phyloP scores from a whole-genome alignment of 30 jellyfish, hydroid and myxozoan species.

The Turritopsis dohrnii region DNA sequence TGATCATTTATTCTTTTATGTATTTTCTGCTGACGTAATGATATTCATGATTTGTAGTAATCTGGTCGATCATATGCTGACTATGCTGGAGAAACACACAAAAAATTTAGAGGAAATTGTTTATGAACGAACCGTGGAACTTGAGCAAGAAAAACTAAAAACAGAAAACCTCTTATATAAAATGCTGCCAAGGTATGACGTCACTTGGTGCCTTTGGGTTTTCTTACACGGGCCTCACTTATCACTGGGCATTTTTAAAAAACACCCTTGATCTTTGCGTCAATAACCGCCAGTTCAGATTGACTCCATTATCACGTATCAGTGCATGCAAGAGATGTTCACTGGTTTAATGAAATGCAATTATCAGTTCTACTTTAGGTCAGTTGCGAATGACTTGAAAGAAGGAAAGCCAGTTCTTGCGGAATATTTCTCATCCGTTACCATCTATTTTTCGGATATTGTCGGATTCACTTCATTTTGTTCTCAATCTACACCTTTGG shows the following conservation, averaged over 20 bases:
- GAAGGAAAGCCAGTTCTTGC: conserved; percentile 78
- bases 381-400: conserved; percentile 73
- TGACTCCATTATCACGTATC: too few species aligned
- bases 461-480: conserved; percentile 82
- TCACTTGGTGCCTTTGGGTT: too few species aligned
- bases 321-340: too few species aligned
- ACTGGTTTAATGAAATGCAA: too few species aligned
- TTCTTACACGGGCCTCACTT: too few species aligned
- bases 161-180: conserved; percentile 67
- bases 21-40: not conserved
- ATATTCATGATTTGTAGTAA: conserved; percentile 18
- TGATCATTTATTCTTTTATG: too few species aligned
- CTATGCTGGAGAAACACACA: conserved; percentile 84
- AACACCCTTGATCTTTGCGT: too few species aligned
- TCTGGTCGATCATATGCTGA: conserved; percentile 77
- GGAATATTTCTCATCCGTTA: conserved; percentile 67
- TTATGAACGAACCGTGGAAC: conserved; percentile 57
- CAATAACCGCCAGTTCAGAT: too few species aligned
- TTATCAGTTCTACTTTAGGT: conserved; percentile 24
- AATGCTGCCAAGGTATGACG: conserved; percentile 80
- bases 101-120: conserved; percentile 71
- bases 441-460: conserved; percentile 81
- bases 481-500: conserved; percentile 66
- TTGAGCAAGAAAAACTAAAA: conserved; percentile 76
- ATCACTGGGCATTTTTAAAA: too few species aligned